These are phyloP conservation scores for Drosophila auraria DNA, from an alignment of 1,140 invertebrate species.

Conservation along the genomic window DNA sequence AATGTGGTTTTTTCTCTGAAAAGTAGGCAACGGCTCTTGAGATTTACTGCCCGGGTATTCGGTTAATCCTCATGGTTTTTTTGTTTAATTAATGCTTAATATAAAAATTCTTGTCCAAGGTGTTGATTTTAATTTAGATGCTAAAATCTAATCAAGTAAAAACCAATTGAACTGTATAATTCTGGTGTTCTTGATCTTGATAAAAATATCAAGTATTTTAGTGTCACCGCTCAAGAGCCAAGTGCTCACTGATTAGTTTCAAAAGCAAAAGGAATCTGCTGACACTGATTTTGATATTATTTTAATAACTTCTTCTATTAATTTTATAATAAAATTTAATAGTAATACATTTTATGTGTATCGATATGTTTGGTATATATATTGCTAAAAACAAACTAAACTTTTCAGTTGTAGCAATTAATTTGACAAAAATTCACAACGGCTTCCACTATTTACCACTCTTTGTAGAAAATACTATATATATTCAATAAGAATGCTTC, in stretches of 20 bases:
- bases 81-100: background rate
- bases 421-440: too few relatives aligned
- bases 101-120: too few relatives aligned
- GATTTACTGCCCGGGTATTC: background rate
- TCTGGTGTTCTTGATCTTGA: constrained; percentile 7
- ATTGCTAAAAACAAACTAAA: too few relatives aligned
- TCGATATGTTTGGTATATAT: background rate
- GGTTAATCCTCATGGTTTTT: background rate
- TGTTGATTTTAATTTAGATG: background rate
- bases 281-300: too few relatives aligned
- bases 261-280: too few relatives aligned
- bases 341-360: background rate
- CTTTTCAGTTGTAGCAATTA: too few relatives aligned
- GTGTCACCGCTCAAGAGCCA: background rate
- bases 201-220: background rate
- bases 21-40: background rate
- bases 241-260: background rate
- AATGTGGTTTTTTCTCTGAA: background rate
- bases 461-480: too few relatives aligned
- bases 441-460: too few relatives aligned
- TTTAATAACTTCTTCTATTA: background rate
- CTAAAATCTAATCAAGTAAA: background rate
- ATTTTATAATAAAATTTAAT: background rate
- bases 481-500: too few relatives aligned
- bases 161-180: background rate